Evolutionary conservation across 2,888 invertebrate genomes (phyloP), one percentile per base, ranked within the genome.

Genomic region (Apantesis nais): DNA sequence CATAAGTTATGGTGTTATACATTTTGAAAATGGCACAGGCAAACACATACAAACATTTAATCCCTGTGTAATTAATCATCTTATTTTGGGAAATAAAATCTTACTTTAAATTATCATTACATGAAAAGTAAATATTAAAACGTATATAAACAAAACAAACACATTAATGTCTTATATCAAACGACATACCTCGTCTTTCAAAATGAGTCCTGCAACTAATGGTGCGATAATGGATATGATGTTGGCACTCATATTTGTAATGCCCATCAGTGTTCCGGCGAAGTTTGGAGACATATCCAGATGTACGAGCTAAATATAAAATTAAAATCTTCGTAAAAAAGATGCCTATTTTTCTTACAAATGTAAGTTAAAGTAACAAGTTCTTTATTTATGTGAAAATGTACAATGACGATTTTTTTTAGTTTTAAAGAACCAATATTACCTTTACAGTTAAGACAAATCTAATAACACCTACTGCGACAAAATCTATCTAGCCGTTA

Each of bases 241-340:
- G 83, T 97, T 98, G 0, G 97, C 97, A 11, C 96, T 89, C 66
- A 96, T 96, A 88, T 98, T 98, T 0, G 97, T 97, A 76, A 98
- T 96, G 4, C 98, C 98, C 97, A 98, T 97, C 66, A 98, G 87
- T 0, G 97, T 96, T 2, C 98, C 98, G 0, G 97, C 97, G 85
- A 97, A 97, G 85, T 97, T 97, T 0, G 98, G 97, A n/a, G 98
- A 96, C 84, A 98, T 95, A 89, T 98, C 98, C 71, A 98, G 97
- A 81, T 98, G 97, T 81, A 97, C 98, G n/a, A 96, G 95, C 84
- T 85, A 67, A 12, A 19, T 37, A 8, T 22, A 14, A 22, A 25
- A 52, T 4, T 1, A 48, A 25, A 37, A 19, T 16, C 14, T 29
- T 29, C 29, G 14, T 58, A 58, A 58, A 29, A 7, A 58, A 2